Percentiles rank a stretch among this genome's conserved stretches.
Conservation (phyloP, 53 echinoderm and acorn worm genomes). For the Antedon mediterranea region DNA sequence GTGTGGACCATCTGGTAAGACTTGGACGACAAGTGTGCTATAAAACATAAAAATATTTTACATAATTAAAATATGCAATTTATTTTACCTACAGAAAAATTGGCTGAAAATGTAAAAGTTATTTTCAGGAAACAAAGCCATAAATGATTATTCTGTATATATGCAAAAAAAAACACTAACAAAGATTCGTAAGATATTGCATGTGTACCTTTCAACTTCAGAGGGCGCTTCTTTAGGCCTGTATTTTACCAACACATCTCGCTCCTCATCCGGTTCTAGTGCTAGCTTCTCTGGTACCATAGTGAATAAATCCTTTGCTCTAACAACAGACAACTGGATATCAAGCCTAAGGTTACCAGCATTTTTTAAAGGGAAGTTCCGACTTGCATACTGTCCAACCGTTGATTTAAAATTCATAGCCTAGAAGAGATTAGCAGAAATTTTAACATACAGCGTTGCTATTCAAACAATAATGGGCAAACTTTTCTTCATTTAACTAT, state of each 20-base stretch:
- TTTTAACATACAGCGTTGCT: background rate
- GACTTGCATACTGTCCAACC: constrained; percentile 21
- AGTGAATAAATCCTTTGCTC: constrained; percentile 40
- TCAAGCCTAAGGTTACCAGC: constrained; percentile 59
- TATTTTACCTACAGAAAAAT: no score
- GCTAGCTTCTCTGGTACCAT: constrained; percentile 41
- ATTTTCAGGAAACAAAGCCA: no score
- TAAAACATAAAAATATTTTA: background rate
- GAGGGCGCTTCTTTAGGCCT: constrained; percentile 52
- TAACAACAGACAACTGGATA: constrained; percentile 35
- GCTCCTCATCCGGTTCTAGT: constrained; percentile 48
- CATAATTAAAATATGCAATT: no score
- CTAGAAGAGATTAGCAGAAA: background rate
- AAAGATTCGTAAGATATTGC: no score
- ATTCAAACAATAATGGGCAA: no score
- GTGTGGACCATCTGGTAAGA: constrained; percentile 51
- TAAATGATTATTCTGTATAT: no score
- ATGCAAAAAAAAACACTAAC: no score
- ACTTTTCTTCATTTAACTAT: no score
- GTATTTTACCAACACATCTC: constrained; percentile 49
- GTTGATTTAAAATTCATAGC: constrained; percentile 26
- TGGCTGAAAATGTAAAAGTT: no score
- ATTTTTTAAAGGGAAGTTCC: constrained; percentile 60
- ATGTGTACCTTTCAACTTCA: constrained; percentile 51
- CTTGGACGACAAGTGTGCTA: constrained; percentile 51